phyloP scores from a whole-genome alignment of 2,797 vertebrate genomes.

The Anas georgica region DNA sequence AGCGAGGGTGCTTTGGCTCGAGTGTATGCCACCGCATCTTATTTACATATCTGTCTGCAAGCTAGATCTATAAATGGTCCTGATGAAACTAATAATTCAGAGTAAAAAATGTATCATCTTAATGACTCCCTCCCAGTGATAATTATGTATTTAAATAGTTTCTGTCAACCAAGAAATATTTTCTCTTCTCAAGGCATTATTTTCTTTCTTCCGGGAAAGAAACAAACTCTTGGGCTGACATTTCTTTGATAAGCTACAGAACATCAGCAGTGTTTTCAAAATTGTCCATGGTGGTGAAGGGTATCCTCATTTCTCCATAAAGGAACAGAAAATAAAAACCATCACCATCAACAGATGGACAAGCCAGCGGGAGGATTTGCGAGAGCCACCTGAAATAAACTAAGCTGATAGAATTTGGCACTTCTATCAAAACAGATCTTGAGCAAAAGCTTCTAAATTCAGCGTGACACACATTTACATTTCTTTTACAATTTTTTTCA shows the following conservation, averaged over 20 bases:
- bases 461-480: background rate
- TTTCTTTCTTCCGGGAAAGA: background rate
- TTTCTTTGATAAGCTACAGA: background rate
- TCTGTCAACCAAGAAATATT: constrained; percentile 6
- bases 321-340: background rate
- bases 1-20: background rate
- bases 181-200: constrained; percentile 2
- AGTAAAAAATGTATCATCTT: background rate
- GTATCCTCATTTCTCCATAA: background rate
- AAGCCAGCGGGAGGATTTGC: constrained; percentile 32
- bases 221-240: background rate
- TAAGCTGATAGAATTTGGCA: constrained; percentile 49
- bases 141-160: constrained; percentile 15
- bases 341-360: constrained; percentile 54
- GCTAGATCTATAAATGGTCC: background rate
- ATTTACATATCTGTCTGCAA: background rate
- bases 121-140: constrained; percentile 15
- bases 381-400: constrained; percentile 57
- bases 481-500: background rate
- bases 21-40: background rate
- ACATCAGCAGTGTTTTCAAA: background rate
- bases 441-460: constrained; percentile 24
- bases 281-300: background rate
- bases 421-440: constrained; percentile 36
- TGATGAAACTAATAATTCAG: background rate